A percentile compares a stretch with the other conserved stretches of the same genome.
Evolutionary conservation across 2,113 vertebrate species (phyloP).

Genomic region (Gallinago jamesoni): DNA sequence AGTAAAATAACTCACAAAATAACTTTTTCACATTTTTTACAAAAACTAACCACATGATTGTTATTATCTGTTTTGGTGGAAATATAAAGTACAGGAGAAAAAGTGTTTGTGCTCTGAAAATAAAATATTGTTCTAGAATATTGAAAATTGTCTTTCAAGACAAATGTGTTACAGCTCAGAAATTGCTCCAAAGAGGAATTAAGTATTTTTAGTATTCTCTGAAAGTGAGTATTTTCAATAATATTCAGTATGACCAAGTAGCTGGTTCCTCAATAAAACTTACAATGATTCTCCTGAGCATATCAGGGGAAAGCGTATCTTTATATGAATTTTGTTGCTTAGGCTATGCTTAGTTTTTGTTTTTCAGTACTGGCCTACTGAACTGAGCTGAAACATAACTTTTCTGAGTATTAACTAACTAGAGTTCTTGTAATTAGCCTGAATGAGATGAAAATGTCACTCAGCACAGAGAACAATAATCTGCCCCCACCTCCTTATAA

Average conservation of each 20-base stretch:
- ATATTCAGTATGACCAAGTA: neutral
- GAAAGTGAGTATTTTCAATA: neutral
- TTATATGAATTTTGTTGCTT: neutral
- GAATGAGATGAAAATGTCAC: neutral
- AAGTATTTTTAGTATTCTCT: neutral
- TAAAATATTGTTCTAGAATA: neutral
- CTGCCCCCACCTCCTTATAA: neutral
- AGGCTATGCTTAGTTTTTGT: neutral
- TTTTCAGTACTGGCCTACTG: neutral
- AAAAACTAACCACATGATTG: fast-evolving
- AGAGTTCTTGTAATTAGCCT: neutral
- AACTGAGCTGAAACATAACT: neutral
- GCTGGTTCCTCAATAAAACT: neutral
- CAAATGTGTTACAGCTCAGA: neutral
- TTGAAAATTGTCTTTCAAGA: neutral
- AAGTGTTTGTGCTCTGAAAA: neutral
- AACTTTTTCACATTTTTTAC: neutral
- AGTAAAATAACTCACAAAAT: neutral
- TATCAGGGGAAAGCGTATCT: neutral
- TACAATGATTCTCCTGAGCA: neutral
- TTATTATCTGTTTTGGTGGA: neutral
- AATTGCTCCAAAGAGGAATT: neutral
- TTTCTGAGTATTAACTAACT: neutral
- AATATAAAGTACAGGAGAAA: neutral
- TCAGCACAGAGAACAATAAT: neutral